Base-by-base conservation (phyloP, 2,888 invertebrate genomes). In the Cecidostiba fungosa region DNA sequence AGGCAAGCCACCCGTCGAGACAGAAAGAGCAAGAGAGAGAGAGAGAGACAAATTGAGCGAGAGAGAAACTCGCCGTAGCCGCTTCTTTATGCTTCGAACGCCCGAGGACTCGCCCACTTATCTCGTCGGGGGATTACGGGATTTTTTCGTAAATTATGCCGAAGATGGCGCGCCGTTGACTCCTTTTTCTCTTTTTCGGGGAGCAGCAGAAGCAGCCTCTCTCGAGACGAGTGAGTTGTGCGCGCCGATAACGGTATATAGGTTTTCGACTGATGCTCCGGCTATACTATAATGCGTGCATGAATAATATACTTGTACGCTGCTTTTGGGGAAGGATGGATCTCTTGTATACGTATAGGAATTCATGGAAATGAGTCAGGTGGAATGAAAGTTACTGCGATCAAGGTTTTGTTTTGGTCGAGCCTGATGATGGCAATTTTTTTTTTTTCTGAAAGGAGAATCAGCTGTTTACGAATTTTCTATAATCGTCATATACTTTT, bases 141-240 rank as follows among this genome's bases (percentile, higher is more conserved):
- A 86, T 83, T 86, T 82, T 82, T 83, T 82, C 26, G 72, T 85
- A 78, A 85, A 85, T 85, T 82, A 82, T 85, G 85, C 73, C 73
- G 39, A 77, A 72, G 81, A 82, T 81, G 81, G 81, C 36, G 77
- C 77, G 47, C 77, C n/a, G n/a, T 12, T 16, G 39, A 12, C 36
- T 32, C 23, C n/a, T 62, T 32, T n/a, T 6, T 81, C 50, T 78
- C 50, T 50, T n/a, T 50, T 39, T 77, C 62, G 26, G 62, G 26
- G 14, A 16, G 69, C 69, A 62, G 12, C 43, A 26, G 26, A 6
- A 16, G 69, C 69, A 62, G 12, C 43, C n/a, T 39, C 26, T 74
- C 66, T 14, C 16, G n/a, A 16, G n/a, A 5, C 59, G 39, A 39
- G 72, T 43, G 74, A 82, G 74, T 80, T 80, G 74, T 73, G 73